Conservation (phyloP, 2,797 vertebrate species). For the Brachymystax lenok region DNA sequence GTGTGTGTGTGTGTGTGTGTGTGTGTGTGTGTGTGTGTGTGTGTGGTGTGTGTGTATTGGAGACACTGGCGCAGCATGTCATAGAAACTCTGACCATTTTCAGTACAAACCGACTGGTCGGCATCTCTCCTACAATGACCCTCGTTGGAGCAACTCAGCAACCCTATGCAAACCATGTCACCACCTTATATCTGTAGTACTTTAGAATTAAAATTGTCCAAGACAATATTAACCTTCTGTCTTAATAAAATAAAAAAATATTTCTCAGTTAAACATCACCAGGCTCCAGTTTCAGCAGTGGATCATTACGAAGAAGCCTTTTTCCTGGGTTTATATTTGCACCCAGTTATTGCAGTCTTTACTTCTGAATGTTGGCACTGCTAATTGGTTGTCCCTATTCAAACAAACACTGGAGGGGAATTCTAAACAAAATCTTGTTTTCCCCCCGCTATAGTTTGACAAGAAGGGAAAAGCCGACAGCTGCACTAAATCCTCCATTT, state of each 20-base stretch:
- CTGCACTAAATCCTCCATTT: constrained; percentile 30
- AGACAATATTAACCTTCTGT: not conserved
- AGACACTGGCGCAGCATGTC: too few species aligned
- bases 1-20: constrained; percentile 14
- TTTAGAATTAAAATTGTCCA: too few species aligned
- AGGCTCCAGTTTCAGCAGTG: not conserved
- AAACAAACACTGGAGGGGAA: constrained; percentile 41
- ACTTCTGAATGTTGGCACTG: constrained; percentile 11
- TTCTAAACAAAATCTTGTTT: constrained; percentile 58
- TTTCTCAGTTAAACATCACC: not conserved
- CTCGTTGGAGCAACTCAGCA: too few species aligned
- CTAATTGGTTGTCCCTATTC: constrained; percentile 37
- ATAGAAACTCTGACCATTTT: too few species aligned
- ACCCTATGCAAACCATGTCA: too few species aligned
- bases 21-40: constrained; percentile 18
- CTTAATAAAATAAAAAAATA: not conserved
- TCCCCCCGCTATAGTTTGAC: constrained; percentile 44
- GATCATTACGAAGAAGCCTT: not conserved
- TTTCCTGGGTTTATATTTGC: not conserved
- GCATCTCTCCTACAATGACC: too few species aligned
- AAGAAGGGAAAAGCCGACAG: constrained; percentile 53
- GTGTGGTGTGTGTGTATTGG: not conserved
- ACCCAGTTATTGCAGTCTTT: not conserved
- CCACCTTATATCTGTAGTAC: too few species aligned
- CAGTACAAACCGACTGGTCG: too few species aligned